Conservation (phyloP, 2,797 vertebrate genomes). For the Semotilus atromaculatus region DNA sequence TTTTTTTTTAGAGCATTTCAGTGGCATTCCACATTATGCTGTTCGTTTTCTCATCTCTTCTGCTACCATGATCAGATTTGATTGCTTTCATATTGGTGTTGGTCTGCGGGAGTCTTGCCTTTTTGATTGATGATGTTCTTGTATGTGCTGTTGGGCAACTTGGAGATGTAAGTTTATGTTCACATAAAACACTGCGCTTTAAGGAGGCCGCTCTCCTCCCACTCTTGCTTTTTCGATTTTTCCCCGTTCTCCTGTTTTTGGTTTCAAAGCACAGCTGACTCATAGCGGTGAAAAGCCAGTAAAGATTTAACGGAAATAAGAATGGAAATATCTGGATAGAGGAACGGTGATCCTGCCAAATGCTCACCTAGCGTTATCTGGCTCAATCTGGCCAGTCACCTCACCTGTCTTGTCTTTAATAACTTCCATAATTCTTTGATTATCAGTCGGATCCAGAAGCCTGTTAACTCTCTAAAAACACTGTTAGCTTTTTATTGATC, state of each 20-base stretch:
- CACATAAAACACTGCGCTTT: constrained; percentile 19
- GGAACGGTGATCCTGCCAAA: constrained; percentile 43
- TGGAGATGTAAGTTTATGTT: constrained; percentile 21
- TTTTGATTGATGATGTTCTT: constrained; percentile 49
- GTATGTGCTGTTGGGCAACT: constrained; percentile 18
- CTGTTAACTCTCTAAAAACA: constrained; percentile 65
- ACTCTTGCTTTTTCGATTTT: constrained; percentile 41
- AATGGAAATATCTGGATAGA: constrained; percentile 58
- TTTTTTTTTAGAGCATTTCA: constrained; percentile 41
- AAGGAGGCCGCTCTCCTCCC: constrained; percentile 28
- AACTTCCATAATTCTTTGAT: constrained; percentile 69
- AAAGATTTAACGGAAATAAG: constrained; percentile 47
- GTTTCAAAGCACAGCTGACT: constrained; percentile 46
- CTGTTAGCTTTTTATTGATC: constrained; percentile 67
- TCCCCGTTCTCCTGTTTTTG: constrained; percentile 41
- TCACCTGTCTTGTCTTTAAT: constrained; percentile 63
- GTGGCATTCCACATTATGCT: constrained; percentile 51
- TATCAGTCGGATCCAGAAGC: constrained; percentile 67
- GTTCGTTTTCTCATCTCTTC: constrained; percentile 44
- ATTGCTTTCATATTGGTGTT: constrained; percentile 34
- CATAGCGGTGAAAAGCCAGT: constrained; percentile 25
- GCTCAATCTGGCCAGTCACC: constrained; percentile 53
- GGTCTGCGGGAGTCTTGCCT: constrained; percentile 39
- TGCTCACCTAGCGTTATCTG: constrained; percentile 55
- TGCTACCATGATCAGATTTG: constrained; percentile 42